These are phyloP conservation scores for Octodonta nipae DNA, from an alignment of 2,888 invertebrate genomes.

Conservation along the genomic window DNA sequence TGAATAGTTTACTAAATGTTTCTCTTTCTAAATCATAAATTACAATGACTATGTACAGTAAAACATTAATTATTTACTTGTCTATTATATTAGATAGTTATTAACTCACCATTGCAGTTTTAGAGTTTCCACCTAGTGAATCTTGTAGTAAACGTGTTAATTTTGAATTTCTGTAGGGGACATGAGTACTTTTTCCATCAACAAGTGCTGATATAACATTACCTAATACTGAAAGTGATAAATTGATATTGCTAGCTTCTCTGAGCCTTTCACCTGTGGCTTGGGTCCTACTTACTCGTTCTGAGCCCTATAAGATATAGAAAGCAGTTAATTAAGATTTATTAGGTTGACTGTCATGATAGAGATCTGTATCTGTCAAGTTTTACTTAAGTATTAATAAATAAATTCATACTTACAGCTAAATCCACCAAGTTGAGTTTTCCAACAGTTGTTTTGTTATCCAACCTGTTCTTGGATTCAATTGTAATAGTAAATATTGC, in stretches of 20 bases:
- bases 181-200: slow-evolving; percentile 92
- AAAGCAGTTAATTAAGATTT: background rate
- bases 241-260: slow-evolving; percentile 95
- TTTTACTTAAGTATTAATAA: too few relatives aligned
- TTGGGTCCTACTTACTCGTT: slow-evolving; percentile 92
- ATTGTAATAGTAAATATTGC: slow-evolving; percentile 97
- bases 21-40: slow-evolving; percentile 2
- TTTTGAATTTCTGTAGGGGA: slow-evolving; percentile 97
- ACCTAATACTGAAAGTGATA: slow-evolving; percentile 90
- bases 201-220: slow-evolving; percentile 97
- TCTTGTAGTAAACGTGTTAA: slow-evolving; percentile 88
- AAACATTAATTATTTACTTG: background rate
- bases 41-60: slow-evolving; percentile 1
- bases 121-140: slow-evolving; percentile 91
- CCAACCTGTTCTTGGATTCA: slow-evolving; percentile 80
- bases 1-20: slow-evolving; percentile 2
- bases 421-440: slow-evolving; percentile 95
- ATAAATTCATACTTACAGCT: slow-evolving; percentile 54
- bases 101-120: slow-evolving; percentile 71
- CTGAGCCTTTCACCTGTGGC: slow-evolving; percentile 83
- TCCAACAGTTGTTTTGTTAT: slow-evolving; percentile 80
- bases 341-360: too few relatives aligned
- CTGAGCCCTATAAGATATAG: slow-evolving; percentile 63
- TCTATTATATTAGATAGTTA: background rate
- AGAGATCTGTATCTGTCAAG: slow-evolving; percentile 4